Conservation (phyloP, 37 sponge, comb jelly and placozoan species). For the Aplysina aerophoba region DNA sequence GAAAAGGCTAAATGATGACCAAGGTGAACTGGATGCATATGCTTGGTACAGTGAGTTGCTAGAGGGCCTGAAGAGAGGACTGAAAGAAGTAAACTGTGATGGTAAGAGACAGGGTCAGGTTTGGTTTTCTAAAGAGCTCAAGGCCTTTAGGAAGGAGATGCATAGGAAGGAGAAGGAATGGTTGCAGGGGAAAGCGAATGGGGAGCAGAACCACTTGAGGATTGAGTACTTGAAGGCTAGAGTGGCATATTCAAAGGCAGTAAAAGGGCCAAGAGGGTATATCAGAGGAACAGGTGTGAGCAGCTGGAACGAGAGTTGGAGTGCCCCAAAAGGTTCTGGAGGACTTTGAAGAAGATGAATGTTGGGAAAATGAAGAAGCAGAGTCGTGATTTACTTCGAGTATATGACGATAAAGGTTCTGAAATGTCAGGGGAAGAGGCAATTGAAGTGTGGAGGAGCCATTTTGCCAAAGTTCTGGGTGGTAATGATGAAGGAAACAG, state of each 20-base stretch:
- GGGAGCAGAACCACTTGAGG: conserved; percentile 13
- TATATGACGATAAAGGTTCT: neutral
- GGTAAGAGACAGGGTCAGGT: neutral
- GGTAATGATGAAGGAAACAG: neutral
- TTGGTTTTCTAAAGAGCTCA: conserved; percentile 3
- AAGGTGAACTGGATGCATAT: neutral
- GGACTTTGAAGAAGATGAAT: neutral
- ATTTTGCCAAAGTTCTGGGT: conserved; percentile 8
- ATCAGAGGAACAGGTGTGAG: conserved; percentile 9
- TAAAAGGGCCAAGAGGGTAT: neutral
- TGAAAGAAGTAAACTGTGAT: neutral
- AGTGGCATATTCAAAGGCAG: neutral
- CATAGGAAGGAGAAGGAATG: conserved; percentile 2
- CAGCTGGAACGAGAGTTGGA: conserved; percentile 3
- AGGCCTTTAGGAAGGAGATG: conserved; percentile 9
- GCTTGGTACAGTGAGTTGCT: neutral
- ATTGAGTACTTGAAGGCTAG: neutral
- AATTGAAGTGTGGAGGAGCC: neutral
- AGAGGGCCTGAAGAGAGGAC: too few relatives aligned
- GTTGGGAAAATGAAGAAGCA: neutral
- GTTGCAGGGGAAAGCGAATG: neutral
- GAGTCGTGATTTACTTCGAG: neutral
- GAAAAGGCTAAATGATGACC: neutral
- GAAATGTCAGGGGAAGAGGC: conserved; percentile 4
- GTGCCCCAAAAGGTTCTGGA: conserved; percentile 19